These are phyloP conservation scores for Archips xylosteana DNA, from an alignment of 2,888 invertebrate genomes.

Conservation along the genomic window DNA sequence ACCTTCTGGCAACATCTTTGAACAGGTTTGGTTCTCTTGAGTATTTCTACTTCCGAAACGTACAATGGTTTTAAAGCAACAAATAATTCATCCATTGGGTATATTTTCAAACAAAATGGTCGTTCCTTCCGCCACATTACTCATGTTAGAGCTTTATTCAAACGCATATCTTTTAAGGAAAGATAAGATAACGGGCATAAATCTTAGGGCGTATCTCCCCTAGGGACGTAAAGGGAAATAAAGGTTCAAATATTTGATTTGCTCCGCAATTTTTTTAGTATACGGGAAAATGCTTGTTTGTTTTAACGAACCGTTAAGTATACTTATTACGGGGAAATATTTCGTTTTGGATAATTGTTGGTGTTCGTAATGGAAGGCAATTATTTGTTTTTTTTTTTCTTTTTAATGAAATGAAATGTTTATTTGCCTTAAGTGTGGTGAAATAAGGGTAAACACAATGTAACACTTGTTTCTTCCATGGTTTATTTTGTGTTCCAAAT, in stretches of 20 bases:
- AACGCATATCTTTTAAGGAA: slow-evolving; percentile 33
- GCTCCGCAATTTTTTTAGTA: neutral
- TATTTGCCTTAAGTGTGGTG: too few species aligned
- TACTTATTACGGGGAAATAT: neutral
- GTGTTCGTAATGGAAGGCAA: neutral
- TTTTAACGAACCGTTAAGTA: neutral
- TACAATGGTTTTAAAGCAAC: neutral
- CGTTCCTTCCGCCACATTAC: slow-evolving; percentile 33
- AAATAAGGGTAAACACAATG: too few species aligned
- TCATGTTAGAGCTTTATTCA: slow-evolving; percentile 31
- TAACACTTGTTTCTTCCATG: too few species aligned
- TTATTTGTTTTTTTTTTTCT: too few species aligned
- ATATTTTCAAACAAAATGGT: slow-evolving; percentile 32
- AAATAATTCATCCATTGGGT: slow-evolving; percentile 13
- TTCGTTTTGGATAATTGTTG: neutral
- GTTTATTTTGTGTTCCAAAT: too few species aligned
- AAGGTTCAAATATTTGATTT: slow-evolving; percentile 20
- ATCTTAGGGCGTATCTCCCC: slow-evolving; percentile 20
- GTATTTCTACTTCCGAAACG: too few species aligned
- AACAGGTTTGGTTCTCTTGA: too few species aligned
- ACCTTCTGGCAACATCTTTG: too few species aligned
- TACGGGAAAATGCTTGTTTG: neutral
- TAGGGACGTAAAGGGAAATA: slow-evolving; percentile 1
- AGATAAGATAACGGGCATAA: slow-evolving; percentile 36
- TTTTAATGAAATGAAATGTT: too few species aligned